Evolutionary conservation across 2,113 vertebrate genomes (phyloP).

Genomic region (Ciconia boyciana): DNA sequence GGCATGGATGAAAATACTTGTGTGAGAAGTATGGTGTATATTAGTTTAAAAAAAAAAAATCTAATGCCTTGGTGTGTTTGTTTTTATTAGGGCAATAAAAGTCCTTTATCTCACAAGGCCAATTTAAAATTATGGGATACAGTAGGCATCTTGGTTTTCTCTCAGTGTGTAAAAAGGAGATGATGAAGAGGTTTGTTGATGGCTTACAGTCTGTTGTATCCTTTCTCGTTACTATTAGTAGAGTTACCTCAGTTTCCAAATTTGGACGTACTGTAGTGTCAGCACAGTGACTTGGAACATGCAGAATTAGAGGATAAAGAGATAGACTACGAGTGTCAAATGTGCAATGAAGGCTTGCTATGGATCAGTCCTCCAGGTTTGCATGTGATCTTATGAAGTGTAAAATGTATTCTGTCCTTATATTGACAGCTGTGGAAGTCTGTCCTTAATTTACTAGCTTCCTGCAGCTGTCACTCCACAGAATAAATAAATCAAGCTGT

Average conservation of each 20-base stretch:
- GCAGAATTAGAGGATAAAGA: background rate
- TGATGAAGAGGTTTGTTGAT: background rate
- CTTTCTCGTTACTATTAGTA: background rate
- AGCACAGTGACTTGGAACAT: background rate
- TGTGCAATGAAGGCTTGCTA: background rate
- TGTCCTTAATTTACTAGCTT: background rate
- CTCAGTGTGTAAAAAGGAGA: background rate
- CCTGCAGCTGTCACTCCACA: background rate
- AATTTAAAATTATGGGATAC: background rate
- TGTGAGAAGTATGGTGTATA: background rate
- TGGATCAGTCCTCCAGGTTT: background rate
- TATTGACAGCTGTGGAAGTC: background rate
- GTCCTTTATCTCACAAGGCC: background rate
- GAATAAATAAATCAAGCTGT: background rate
- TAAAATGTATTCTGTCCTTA: background rate
- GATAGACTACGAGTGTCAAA: background rate
- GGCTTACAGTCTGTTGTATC: background rate
- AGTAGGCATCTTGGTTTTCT: background rate
- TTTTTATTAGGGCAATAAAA: background rate
- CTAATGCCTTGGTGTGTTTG: background rate
- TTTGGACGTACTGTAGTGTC: background rate
- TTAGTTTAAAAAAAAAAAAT: background rate
- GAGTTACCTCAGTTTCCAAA: background rate
- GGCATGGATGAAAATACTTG: background rate
- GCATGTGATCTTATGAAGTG: background rate